Conservation (phyloP, 1,140 invertebrate genomes). For the Tenebrio molitor region DNA sequence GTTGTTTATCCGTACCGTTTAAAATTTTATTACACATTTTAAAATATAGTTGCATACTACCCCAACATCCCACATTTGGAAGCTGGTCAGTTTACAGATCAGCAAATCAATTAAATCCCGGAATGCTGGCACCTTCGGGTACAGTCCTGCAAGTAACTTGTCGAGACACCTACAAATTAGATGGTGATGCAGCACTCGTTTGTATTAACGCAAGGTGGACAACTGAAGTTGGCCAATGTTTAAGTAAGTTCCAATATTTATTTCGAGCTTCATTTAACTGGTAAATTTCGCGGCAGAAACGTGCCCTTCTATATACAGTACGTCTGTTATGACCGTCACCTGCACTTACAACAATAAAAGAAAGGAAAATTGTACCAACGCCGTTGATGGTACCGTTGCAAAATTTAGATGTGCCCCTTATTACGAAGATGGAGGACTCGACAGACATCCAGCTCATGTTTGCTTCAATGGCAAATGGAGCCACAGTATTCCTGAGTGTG, state of each 20-base stretch:
- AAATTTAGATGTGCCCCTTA: not conserved
- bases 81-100: too few relatives aligned
- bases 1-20: too few relatives aligned
- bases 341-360: not conserved
- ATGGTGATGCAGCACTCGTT: not conserved
- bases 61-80: too few relatives aligned
- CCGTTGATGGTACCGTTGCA: not conserved
- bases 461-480: not conserved
- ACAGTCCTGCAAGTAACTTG: not conserved
- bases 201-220: not conserved
- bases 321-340: not conserved
- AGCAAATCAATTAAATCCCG: too few relatives aligned
- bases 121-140: too few relatives aligned
- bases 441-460: not conserved
- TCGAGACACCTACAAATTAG: not conserved
- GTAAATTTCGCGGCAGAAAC: too few relatives aligned
- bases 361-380: not conserved
- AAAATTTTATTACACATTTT: too few relatives aligned
- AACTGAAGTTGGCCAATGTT: not conserved
- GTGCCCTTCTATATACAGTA: not conserved
- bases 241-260: slow-evolving; percentile 46
- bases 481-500: not conserved
- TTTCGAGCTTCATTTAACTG: not conserved
- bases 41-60: too few relatives aligned
- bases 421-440: not conserved